Percentiles rank a stretch among this genome's conserved stretches.
phyloP scores from a whole-genome alignment of 1,140 invertebrate genomes.

The Megalopta genalis region DNA sequence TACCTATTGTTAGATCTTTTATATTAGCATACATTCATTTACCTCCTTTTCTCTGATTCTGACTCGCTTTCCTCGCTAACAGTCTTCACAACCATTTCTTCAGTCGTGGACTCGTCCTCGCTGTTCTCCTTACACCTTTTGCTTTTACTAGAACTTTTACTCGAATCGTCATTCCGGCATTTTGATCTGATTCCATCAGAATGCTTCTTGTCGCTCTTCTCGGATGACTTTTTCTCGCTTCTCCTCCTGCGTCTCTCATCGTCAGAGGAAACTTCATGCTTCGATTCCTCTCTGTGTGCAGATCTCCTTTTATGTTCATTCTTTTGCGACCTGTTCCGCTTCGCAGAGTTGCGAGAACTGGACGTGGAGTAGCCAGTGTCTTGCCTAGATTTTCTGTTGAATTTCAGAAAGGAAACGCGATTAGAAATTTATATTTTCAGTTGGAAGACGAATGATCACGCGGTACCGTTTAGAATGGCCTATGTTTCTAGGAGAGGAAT shows the following conservation, averaged over 20 bases:
- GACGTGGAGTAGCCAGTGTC: slow-evolving; percentile 85
- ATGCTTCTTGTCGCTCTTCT: slow-evolving; percentile 51
- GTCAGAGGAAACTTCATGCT: slow-evolving; percentile 71
- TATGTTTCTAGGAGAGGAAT: slow-evolving; percentile 59
- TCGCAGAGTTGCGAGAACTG: slow-evolving; percentile 80
- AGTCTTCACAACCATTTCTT: slow-evolving; percentile 46
- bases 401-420: not conserved
- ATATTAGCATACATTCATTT: not conserved
- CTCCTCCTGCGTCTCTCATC: slow-evolving; percentile 56
- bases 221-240: slow-evolving; percentile 31
- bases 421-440: not conserved
- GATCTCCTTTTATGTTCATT: slow-evolving; percentile 56
- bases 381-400: slow-evolving; percentile 79
- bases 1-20: not conserved
- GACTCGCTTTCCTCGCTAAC: slow-evolving; percentile 58
- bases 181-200: slow-evolving; percentile 40
- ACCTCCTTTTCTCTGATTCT: slow-evolving; percentile 68
- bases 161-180: slow-evolving; percentile 52
- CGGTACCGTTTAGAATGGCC: slow-evolving; percentile 70
- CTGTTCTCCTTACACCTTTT: slow-evolving; percentile 42
- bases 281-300: slow-evolving; percentile 61
- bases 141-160: slow-evolving; percentile 49
- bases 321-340: slow-evolving; percentile 62
- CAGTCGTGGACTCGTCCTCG: slow-evolving; percentile 50
- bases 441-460: not conserved